These are phyloP conservation scores for Muscicapa striata DNA, from an alignment of 2,797 vertebrate species.

Conservation along the genomic window DNA sequence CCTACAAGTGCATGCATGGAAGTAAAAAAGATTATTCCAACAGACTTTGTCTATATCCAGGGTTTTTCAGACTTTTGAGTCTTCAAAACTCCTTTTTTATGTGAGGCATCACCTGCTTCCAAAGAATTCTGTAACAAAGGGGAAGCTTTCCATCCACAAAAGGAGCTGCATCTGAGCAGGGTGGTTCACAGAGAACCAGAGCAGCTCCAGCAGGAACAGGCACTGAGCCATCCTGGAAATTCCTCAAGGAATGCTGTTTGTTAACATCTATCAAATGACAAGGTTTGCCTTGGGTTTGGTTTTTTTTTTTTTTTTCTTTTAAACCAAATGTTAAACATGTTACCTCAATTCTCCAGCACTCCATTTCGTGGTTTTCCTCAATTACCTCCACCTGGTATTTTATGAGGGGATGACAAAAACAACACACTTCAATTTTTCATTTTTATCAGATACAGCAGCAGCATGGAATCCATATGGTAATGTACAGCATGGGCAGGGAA, in stretches of 20 bases:
- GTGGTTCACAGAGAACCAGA: not conserved
- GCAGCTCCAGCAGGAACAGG: not conserved
- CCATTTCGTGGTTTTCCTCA: not conserved
- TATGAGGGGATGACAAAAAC: not conserved
- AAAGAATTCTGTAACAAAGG: not conserved
- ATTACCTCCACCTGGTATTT: not conserved
- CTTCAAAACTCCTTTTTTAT: not conserved
- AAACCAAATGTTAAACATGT: not conserved
- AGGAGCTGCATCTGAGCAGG: not conserved
- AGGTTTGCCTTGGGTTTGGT: not conserved
- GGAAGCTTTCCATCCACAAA: not conserved
- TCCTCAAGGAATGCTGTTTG: not conserved
- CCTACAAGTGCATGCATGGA: not conserved
- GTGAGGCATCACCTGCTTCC: not conserved
- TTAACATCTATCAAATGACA: not conserved
- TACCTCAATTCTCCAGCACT: not conserved
- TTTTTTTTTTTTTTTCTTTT: not conserved
- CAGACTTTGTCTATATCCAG: not conserved
- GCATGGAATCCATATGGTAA: not conserved
- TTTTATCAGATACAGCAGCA: not conserved
- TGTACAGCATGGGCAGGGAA: not conserved
- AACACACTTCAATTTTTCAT: not conserved
- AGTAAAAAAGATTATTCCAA: not conserved
- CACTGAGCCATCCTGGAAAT: fast-evolving
- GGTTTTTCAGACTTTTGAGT: not conserved